A percentile compares a stretch with the other conserved stretches of the same genome.
These are phyloP conservation scores for Acholoe squamosa DNA, from an alignment of 2,888 invertebrate genomes.

Conservation along the genomic window DNA sequence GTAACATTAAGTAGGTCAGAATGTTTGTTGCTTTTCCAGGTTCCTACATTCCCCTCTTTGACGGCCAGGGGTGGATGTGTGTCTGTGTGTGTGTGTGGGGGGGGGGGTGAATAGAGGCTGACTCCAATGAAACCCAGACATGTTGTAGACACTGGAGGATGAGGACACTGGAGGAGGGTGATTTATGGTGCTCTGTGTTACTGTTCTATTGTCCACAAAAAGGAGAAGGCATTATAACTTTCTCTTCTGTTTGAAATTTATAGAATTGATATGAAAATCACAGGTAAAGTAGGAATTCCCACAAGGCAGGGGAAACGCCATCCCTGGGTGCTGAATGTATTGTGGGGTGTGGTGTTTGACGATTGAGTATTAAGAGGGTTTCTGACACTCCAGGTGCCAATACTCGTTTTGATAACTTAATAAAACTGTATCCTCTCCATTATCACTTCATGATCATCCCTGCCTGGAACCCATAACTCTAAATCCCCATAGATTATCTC, in stretches of 20 bases:
- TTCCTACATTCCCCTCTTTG: conserved; percentile 10
- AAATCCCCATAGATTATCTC: not conserved
- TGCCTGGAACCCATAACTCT: not conserved
- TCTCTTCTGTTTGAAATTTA: no score
- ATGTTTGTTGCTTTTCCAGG: conserved; percentile 1
- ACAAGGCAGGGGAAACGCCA: no score
- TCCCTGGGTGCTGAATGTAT: no score
- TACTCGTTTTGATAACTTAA: not conserved
- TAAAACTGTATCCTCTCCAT: not conserved
- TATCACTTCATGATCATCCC: not conserved
- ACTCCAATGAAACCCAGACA: not conserved
- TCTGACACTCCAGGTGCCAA: not conserved
- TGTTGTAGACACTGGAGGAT: not conserved
- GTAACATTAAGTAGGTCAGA: not conserved
- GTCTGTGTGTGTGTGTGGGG: not conserved
- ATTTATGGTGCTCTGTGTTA: no score
- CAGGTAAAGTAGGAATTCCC: no score
- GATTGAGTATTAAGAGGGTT: not conserved
- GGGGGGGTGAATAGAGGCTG: not conserved
- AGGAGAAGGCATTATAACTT: no score
- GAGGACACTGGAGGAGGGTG: no score
- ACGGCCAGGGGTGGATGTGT: not conserved
- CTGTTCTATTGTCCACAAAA: no score
- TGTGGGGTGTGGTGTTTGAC: no score
- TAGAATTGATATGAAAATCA: no score